phyloP scores from a whole-genome alignment of 2,797 vertebrate genomes.

The Gymnothorax reevesii region DNA sequence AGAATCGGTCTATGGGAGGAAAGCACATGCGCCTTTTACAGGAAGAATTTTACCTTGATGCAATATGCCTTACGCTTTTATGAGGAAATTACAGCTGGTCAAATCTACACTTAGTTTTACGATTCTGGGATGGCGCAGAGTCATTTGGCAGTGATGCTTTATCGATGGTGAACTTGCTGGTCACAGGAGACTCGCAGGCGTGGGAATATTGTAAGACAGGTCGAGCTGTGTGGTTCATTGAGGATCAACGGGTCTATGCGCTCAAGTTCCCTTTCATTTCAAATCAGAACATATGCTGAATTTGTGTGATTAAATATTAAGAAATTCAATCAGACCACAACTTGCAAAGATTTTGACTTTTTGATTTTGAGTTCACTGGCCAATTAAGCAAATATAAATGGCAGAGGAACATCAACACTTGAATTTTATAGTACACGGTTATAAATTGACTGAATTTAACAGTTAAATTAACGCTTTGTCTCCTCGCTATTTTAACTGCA shows the following conservation, averaged over 20 bases:
- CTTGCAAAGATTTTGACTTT: not conserved
- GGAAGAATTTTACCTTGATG: not conserved
- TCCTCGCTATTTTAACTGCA: too few relatives aligned
- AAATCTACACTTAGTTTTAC: not conserved
- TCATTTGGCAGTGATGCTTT: not conserved
- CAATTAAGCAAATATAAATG: not conserved
- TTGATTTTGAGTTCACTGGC: not conserved
- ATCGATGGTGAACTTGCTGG: not conserved
- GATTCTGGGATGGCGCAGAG: not conserved
- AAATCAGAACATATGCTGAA: not conserved
- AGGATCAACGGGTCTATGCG: not conserved
- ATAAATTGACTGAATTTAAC: too few relatives aligned
- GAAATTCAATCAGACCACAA: not conserved
- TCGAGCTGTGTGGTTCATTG: too few relatives aligned
- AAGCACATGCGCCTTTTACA: too few relatives aligned
- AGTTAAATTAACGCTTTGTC: too few relatives aligned
- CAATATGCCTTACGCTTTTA: not conserved
- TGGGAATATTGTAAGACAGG: not conserved
- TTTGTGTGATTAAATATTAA: not conserved
- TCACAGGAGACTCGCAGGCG: not conserved
- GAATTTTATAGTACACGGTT: not conserved
- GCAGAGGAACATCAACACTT: not conserved
- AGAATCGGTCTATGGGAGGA: not conserved
- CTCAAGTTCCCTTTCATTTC: not conserved
- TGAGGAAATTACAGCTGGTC: not conserved